Evolutionary conservation across 2,113 vertebrate species (phyloP).

Genomic region (Callospermophilus lateralis): DNA sequence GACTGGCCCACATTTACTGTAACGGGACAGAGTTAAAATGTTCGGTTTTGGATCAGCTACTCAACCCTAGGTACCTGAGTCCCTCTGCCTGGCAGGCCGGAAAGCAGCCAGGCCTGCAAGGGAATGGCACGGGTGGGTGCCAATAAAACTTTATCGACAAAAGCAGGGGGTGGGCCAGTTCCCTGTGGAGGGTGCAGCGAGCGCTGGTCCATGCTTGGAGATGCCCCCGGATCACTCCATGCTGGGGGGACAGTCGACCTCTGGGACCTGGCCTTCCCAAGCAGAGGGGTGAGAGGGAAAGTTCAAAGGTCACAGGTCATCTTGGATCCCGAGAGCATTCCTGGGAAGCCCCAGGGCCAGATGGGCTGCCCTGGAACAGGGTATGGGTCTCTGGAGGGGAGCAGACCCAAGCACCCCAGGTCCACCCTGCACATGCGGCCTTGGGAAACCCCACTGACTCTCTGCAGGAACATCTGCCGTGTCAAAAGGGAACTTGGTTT

Average conservation of each 20-base stretch:
- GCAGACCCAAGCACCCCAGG: background rate
- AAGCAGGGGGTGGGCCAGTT: background rate
- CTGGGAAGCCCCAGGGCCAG: background rate
- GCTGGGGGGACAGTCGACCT: background rate
- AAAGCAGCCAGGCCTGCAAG: background rate
- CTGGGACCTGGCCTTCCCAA: background rate
- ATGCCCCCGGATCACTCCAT: background rate
- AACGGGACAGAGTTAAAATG: background rate
- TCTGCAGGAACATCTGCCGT: background rate
- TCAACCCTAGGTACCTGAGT: background rate
- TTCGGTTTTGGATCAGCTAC: background rate
- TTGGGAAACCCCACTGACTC: background rate
- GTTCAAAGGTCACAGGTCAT: background rate
- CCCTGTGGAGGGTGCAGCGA: background rate
- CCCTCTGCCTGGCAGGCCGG: background rate
- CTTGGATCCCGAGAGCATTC: background rate
- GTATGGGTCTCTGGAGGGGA: background rate
- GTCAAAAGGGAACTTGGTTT: background rate
- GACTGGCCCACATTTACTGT: constrained; percentile 4
- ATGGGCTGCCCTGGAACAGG: background rate
- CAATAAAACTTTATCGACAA: constrained; percentile 59
- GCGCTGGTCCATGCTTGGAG: background rate
- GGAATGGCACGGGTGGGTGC: background rate
- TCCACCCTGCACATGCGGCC: background rate
- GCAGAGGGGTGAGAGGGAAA: background rate